Conservation (phyloP, 2,888 invertebrate species). For the Junonia oenone region DNA sequence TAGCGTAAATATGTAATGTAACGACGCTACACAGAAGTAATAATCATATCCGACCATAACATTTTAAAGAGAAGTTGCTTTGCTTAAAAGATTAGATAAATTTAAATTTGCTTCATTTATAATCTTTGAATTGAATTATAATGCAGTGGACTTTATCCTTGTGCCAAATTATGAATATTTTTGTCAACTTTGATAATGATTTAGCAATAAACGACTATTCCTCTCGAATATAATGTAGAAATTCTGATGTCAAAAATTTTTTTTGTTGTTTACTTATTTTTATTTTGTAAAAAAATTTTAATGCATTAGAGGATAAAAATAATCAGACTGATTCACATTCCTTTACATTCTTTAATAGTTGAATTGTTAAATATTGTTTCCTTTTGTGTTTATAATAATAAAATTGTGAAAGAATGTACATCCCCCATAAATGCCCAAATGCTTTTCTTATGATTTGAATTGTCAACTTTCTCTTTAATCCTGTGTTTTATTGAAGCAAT, state of each 20-base stretch:
- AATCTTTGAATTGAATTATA: background rate
- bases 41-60: background rate
- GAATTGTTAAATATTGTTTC: slow-evolving; percentile 6
- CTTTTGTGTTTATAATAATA: slow-evolving; percentile 3
- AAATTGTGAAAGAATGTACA: slow-evolving; percentile 3
- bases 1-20: background rate
- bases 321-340: slow-evolving; percentile 28
- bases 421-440: slow-evolving; percentile 16
- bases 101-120: background rate
- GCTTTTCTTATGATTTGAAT: slow-evolving; percentile 15
- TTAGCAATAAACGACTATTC: background rate
- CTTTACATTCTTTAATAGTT: slow-evolving; percentile 18
- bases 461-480: slow-evolving; percentile 15
- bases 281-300: slow-evolving; percentile 4
- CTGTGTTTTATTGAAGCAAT: slow-evolving; percentile 25
- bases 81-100: slow-evolving; percentile 1
- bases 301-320: slow-evolving; percentile 11
- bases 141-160: slow-evolving; percentile 19
- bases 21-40: background rate
- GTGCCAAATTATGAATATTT: slow-evolving; percentile 28
- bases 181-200: slow-evolving; percentile 4
- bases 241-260: background rate
- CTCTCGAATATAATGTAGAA: slow-evolving; percentile 1
- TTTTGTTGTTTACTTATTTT: background rate
- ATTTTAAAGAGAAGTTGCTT: slow-evolving; percentile 1